Percentiles rank a stretch among this genome's conserved stretches.
These are phyloP conservation scores for Drosophila yakuba DNA, from an alignment of 1,140 invertebrate genomes.

Conservation along the genomic window DNA sequence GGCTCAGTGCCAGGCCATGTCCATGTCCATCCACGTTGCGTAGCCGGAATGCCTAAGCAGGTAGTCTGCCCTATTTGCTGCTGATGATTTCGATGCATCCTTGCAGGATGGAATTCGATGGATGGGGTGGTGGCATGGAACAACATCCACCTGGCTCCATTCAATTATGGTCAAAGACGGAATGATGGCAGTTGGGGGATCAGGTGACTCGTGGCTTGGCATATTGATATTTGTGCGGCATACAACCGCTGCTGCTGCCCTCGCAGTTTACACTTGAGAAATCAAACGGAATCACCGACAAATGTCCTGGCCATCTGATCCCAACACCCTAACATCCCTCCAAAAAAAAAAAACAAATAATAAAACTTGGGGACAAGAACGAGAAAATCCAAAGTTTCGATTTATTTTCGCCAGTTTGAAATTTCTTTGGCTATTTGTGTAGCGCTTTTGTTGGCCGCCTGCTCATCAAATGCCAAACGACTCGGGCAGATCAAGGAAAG, in stretches of 20 bases:
- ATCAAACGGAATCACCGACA: conserved; percentile 72
- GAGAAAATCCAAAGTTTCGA: conserved; percentile 58
- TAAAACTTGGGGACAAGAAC: conserved; percentile 4
- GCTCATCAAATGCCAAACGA: conserved; percentile 75
- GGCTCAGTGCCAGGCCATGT: neutral
- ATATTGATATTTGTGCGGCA: conserved; percentile 75
- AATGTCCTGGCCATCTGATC: conserved; percentile 69
- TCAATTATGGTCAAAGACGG: conserved; percentile 58
- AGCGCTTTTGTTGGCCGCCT: conserved; percentile 56
- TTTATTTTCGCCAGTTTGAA: conserved; percentile 71
- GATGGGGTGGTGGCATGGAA: neutral
- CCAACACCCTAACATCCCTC: neutral
- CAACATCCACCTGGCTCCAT: conserved; percentile 21
- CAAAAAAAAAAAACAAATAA: neutral
- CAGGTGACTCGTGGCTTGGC: conserved; percentile 35
- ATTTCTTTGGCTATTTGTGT: conserved; percentile 62
- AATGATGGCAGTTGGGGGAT: neutral
- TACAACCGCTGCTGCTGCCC: conserved; percentile 33
- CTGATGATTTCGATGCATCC: conserved; percentile 42
- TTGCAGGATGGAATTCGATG: conserved; percentile 5
- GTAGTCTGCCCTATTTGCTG: conserved; percentile 40
- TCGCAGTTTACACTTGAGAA: conserved; percentile 77
- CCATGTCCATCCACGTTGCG: conserved; percentile 11
- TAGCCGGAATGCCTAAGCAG: conserved; percentile 38
- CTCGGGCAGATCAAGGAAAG: conserved; percentile 41